These are phyloP conservation scores for Crossaster papposus DNA, from an alignment of 53 echinoderm and acorn worm species.

Conservation along the genomic window DNA sequence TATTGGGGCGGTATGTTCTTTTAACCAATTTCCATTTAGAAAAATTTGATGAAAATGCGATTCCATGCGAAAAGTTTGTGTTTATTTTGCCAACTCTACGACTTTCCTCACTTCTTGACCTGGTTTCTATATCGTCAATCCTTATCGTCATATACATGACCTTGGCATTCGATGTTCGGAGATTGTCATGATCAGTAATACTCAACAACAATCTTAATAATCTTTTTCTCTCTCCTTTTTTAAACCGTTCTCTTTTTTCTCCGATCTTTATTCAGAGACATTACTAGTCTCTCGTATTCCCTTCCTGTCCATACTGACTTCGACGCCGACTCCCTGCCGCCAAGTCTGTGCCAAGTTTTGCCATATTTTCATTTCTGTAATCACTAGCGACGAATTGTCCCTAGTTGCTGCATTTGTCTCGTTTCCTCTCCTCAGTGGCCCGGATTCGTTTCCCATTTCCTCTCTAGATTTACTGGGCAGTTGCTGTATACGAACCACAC, in stretches of 20 bases:
- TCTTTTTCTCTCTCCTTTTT: too few relatives aligned
- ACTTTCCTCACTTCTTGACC: background rate
- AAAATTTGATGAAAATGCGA: background rate
- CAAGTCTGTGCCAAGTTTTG: slow-evolving; percentile 7
- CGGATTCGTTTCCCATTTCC: slow-evolving; percentile 21
- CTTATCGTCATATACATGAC: background rate
- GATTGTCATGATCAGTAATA: background rate
- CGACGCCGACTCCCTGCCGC: slow-evolving; percentile 16
- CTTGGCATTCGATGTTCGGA: background rate
- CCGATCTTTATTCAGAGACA: background rate
- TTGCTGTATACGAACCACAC: background rate
- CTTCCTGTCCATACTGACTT: background rate
- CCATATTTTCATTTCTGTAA: background rate
- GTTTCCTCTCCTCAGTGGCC: slow-evolving; percentile 35
- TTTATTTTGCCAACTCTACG: background rate
- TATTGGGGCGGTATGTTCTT: too few relatives aligned
- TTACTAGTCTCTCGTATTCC: background rate
- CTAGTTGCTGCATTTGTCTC: slow-evolving; percentile 23
- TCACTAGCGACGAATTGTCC: slow-evolving; percentile 25
- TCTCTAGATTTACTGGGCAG: slow-evolving; percentile 10
- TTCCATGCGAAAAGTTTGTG: background rate
- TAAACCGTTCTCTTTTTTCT: background rate
- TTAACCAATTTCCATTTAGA: too few relatives aligned
- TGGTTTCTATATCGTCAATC: background rate
- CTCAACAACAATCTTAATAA: background rate